phyloP scores from a whole-genome alignment of 2,888 invertebrate genomes.

The Drosophila meridiana region DNA sequence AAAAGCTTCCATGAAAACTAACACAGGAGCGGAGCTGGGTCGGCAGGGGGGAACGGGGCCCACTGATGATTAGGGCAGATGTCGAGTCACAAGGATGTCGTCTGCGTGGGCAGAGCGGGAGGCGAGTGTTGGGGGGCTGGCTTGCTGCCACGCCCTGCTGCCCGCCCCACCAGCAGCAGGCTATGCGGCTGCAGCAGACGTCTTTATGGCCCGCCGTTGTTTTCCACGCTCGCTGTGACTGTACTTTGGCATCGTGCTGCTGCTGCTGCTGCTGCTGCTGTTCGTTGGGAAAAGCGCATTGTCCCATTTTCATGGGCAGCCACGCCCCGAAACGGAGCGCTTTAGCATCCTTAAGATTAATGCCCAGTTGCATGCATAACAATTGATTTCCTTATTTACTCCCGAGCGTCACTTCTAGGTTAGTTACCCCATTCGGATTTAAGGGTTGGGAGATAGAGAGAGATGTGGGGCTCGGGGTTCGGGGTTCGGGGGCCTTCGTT shows the following conservation, averaged over 20 bases:
- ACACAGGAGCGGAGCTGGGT: constrained; percentile 24
- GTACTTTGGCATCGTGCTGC: constrained; percentile 63
- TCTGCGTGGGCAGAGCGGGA: constrained; percentile 23
- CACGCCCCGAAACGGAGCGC: constrained; percentile 48
- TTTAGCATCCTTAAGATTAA: constrained; percentile 62
- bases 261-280: constrained; percentile 33
- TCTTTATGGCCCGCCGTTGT: constrained; percentile 76
- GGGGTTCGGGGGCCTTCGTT: constrained; percentile 23
- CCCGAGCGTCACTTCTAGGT: constrained; percentile 1
- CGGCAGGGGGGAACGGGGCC: constrained; percentile 2
- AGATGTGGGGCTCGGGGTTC: no score
- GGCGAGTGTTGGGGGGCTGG: neutral
- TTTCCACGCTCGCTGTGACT: constrained; percentile 77
- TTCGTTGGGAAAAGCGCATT: constrained; percentile 45
- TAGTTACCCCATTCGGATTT: constrained; percentile 1
- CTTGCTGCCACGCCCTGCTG: constrained; percentile 6
- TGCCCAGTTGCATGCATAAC: constrained; percentile 61
- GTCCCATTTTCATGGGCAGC: constrained; percentile 51
- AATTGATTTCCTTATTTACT: constrained; percentile 73
- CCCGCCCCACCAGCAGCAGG: neutral
- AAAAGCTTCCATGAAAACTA: constrained; percentile 79
- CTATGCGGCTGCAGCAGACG: constrained; percentile 68
- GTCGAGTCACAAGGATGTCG: constrained; percentile 59
- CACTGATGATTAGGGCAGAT: constrained; percentile 76
- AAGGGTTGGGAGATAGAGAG: neutral